A percentile compares a stretch with the other conserved stretches of the same genome.
phyloP scores from a whole-genome alignment of 2,888 invertebrate species.

The Eristalis pertinax region DNA sequence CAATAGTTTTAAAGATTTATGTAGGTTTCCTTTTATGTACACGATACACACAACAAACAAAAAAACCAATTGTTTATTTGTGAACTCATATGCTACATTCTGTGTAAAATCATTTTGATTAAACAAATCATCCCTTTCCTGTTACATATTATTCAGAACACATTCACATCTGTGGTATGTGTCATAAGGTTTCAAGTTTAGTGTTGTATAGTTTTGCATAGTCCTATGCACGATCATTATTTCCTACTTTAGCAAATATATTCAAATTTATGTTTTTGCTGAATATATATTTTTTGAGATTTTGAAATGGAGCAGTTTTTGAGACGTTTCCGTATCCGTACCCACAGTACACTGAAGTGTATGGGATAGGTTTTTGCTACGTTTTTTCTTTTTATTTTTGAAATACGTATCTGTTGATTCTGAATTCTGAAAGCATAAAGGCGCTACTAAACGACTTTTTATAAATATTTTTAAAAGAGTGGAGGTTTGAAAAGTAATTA shows the following conservation, averaged over 20 bases:
- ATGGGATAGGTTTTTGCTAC: conserved; percentile 11
- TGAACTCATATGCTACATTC: conserved; percentile 48
- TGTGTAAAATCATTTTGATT: conserved; percentile 70
- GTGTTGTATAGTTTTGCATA: conserved; percentile 57
- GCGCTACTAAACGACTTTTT: not conserved
- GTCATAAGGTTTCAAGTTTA: conserved; percentile 55
- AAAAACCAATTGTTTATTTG: conserved; percentile 4
- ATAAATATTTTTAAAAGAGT: not conserved
- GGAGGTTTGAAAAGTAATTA: not conserved
- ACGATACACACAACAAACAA: conserved; percentile 25
- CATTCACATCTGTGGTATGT: conserved; percentile 50
- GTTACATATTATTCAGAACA: conserved; percentile 60
- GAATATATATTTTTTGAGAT: conserved; percentile 44
- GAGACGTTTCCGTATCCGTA: conserved; percentile 26
- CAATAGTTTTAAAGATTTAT: conserved; percentile 8
- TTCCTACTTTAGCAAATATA: conserved; percentile 54
- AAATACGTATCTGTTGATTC: conserved; percentile 2
- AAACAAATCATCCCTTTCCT: conserved; percentile 57
- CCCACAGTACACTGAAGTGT: conserved; percentile 9
- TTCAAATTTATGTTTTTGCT: conserved; percentile 2
- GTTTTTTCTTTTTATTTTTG: not conserved
- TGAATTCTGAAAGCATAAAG: conserved; percentile 25
- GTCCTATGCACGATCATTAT: conserved; percentile 66
- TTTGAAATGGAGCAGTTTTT: conserved; percentile 56
- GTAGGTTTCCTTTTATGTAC: conserved; percentile 49